Percentiles rank a stretch among this genome's conserved stretches.
Evolutionary conservation across 2,797 vertebrate genomes (phyloP).

Genomic region (Leontocebus nigricollis): DNA sequence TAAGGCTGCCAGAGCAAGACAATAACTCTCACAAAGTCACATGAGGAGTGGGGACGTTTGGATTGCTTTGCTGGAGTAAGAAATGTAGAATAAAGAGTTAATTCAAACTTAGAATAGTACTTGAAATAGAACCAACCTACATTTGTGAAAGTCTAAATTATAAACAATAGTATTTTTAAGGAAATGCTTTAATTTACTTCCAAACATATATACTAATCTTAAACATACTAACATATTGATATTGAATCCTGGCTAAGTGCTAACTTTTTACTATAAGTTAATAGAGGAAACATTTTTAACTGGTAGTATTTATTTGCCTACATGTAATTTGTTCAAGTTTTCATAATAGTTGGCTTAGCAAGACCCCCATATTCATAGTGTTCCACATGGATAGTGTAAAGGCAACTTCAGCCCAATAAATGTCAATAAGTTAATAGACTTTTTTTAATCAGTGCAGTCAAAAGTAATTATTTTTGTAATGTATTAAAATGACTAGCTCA

Average conservation of each 20-base stretch:
- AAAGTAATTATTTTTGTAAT: background rate
- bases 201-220: conserved; percentile 42
- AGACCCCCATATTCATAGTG: background rate
- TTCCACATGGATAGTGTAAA: background rate
- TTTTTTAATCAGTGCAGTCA: background rate
- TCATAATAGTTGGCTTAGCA: background rate
- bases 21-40: background rate
- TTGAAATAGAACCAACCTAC: background rate
- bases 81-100: background rate
- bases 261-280: conserved; percentile 19
- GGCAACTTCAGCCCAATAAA: background rate
- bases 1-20: background rate
- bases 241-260: background rate
- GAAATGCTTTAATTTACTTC: conserved; percentile 48
- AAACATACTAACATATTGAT: conserved; percentile 23
- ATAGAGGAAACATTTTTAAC: conserved; percentile 31
- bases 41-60: background rate
- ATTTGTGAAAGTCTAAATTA: conserved; percentile 11
- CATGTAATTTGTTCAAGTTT: conserved; percentile 13
- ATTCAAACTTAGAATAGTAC: conserved; percentile 21
- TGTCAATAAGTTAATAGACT: background rate
- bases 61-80: background rate
- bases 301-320: background rate
- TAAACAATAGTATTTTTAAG: conserved; percentile 33
- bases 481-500: background rate